phyloP scores from a whole-genome alignment of 2,113 vertebrate genomes.

The Mustela nigripes region DNA sequence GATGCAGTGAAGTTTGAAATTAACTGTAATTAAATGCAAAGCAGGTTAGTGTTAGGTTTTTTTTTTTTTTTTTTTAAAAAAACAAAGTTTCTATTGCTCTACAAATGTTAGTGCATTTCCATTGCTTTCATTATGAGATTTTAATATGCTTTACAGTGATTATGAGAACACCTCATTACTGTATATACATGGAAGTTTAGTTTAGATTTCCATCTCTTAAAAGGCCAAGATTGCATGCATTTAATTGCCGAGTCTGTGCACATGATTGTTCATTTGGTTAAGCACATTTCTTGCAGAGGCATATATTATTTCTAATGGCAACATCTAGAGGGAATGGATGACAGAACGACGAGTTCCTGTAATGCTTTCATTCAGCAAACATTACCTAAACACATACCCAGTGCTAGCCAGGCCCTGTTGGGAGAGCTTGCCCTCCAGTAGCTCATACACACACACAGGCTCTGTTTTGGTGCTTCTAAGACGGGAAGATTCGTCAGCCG shows the following conservation, averaged over 20 bases:
- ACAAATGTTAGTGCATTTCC: slow-evolving; percentile 67
- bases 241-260: background rate
- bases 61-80: background rate
- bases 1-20: slow-evolving; percentile 76
- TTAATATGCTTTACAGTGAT: slow-evolving; percentile 50
- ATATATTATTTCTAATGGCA: background rate
- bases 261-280: background rate
- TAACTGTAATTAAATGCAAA: slow-evolving; percentile 73
- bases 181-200: background rate
- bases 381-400: background rate
- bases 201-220: slow-evolving; percentile 32
- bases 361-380: background rate
- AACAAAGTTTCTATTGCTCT: slow-evolving; percentile 42
- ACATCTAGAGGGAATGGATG: background rate
- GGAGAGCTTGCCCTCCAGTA: background rate
- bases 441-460: fast-evolving
- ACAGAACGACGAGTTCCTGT: background rate
- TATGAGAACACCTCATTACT: background rate
- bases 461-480: background rate
- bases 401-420: background rate
- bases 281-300: background rate
- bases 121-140: slow-evolving; percentile 62
- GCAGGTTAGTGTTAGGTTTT: slow-evolving; percentile 28
- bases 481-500: background rate
- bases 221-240: background rate